These are phyloP conservation scores for Lepidocolaptes lacrymiger DNA, from an alignment of 2,797 vertebrate species.

Conservation along the genomic window DNA sequence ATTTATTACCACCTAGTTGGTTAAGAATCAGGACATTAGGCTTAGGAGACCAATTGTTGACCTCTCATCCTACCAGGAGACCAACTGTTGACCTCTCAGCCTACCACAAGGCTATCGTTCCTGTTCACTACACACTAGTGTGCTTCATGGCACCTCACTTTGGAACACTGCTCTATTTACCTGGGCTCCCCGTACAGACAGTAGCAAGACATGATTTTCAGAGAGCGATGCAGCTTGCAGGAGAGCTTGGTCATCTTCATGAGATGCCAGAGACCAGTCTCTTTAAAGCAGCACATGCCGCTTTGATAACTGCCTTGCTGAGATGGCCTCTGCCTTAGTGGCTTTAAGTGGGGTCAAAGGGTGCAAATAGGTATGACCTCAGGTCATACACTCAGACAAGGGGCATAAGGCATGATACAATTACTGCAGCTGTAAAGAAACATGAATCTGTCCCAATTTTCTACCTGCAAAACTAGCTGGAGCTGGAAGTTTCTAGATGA, in stretches of 20 bases:
- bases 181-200: background rate
- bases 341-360: slow-evolving; percentile 14
- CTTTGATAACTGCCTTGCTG: background rate
- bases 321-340: background rate
- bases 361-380: background rate
- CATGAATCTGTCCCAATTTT: background rate
- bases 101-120: background rate
- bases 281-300: background rate
- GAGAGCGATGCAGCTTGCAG: background rate
- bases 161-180: background rate
- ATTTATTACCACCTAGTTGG: background rate
- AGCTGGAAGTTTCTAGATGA: background rate
- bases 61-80: background rate
- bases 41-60: background rate
- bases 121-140: background rate
- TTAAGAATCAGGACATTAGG: background rate
- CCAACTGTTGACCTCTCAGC: background rate
- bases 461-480: background rate
- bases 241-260: background rate
- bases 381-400: background rate
- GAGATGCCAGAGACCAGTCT: background rate
- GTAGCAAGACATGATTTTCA: background rate
- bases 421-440: background rate
- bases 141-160: background rate
- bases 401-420: background rate